phyloP scores from a whole-genome alignment of 2,113 vertebrate species.

The Elephantulus edwardii region DNA sequence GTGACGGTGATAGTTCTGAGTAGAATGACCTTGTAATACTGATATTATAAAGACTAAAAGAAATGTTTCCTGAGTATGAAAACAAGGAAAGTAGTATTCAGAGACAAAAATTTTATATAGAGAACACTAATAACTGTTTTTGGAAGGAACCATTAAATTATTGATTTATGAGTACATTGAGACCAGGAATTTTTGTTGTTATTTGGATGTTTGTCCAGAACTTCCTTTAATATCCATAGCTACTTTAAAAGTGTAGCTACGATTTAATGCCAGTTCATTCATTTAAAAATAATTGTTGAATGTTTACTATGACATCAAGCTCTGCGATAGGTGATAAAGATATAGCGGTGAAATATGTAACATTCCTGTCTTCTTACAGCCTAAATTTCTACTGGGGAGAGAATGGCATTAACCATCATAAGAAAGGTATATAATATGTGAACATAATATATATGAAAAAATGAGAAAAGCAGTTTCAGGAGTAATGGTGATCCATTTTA shows the following conservation, averaged over 20 bases:
- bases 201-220: conserved; percentile 24
- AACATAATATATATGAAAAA: neutral
- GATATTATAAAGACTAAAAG: neutral
- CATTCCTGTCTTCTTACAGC: conserved; percentile 4
- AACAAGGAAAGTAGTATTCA: neutral
- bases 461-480: neutral
- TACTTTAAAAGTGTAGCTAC: conserved; percentile 23
- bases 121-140: neutral
- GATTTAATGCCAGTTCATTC: conserved; percentile 3
- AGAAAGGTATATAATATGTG: neutral
- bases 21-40: neutral
- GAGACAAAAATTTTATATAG: neutral
- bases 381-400: conserved; percentile 8
- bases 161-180: neutral
- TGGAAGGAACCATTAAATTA: neutral
- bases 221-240: conserved; percentile 17
- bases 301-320: neutral
- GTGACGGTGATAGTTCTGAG: neutral
- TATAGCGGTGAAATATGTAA: neutral
- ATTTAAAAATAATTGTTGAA: conserved; percentile 33
- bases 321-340: neutral
- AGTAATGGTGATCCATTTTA: neutral
- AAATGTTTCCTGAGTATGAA: conserved; percentile 10
- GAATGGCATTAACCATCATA: neutral
- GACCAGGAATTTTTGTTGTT: neutral